A percentile compares a stretch with the other conserved stretches of the same genome.
Evolutionary conservation across 2,113 vertebrate genomes (phyloP).

Genomic region (Setophaga coronata): DNA sequence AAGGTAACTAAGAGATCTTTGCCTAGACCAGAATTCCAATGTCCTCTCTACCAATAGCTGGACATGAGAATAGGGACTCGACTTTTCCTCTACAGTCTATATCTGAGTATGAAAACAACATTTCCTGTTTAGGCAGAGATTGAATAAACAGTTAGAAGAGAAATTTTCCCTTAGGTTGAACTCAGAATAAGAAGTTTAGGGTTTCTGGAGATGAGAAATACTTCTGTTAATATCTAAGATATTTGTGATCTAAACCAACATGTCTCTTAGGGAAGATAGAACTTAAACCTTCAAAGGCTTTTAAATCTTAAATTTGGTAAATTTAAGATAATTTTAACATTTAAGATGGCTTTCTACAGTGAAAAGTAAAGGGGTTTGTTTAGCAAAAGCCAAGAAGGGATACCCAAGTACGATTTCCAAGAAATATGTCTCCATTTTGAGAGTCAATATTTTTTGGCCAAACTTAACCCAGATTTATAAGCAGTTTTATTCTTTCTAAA

Average conservation of each 20-base stretch:
- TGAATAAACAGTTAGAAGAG: neutral
- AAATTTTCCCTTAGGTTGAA: neutral
- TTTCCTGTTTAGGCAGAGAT: neutral
- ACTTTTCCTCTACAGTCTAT: neutral
- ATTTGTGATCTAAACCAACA: neutral
- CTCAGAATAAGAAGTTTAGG: neutral
- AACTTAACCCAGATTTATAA: neutral
- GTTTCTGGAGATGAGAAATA: neutral
- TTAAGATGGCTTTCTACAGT: neutral
- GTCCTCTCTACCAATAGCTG: neutral
- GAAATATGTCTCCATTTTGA: neutral
- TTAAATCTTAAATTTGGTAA: neutral
- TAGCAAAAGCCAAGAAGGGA: neutral
- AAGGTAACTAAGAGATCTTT: neutral
- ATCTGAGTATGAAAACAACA: neutral
- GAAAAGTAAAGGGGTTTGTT: neutral
- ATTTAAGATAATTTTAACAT: neutral
- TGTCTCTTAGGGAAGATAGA: neutral
- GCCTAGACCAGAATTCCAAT: neutral
- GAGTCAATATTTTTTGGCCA: neutral
- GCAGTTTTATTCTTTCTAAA: neutral
- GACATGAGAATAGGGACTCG: neutral
- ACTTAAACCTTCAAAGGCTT: neutral
- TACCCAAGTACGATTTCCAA: neutral
- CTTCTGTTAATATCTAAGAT: neutral